phyloP scores from a whole-genome alignment of 2,888 invertebrate species.

The Protodeltote pygarga region DNA sequence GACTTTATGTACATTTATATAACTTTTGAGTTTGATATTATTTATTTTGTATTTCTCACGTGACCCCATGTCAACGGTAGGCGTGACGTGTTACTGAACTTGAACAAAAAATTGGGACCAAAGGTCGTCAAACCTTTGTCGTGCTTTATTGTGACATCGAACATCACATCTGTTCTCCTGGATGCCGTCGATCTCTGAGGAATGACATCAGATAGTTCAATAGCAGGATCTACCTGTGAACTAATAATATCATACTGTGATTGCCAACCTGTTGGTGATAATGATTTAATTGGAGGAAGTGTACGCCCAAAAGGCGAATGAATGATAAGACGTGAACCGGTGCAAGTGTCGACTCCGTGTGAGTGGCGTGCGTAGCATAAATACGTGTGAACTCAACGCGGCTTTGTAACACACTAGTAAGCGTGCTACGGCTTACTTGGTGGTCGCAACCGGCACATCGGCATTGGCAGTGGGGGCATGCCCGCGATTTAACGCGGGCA shows the following conservation, averaged over 20 bases:
- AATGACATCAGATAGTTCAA: conserved; percentile 29
- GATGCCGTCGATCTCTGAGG: conserved; percentile 35
- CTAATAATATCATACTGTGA: conserved; percentile 34
- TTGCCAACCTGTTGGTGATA: conserved; percentile 29
- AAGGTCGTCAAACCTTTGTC: conserved; percentile 35
- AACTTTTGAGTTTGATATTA: conserved; percentile 18
- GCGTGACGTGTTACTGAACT: conserved; percentile 35
- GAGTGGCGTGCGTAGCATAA: conserved; percentile 58
- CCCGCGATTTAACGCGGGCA: conserved; percentile 82
- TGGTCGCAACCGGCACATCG: conserved; percentile 82
- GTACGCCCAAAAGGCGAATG: conserved; percentile 32
- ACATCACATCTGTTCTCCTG: conserved; percentile 35
- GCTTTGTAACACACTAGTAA: conserved; percentile 70
- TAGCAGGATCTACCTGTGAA: conserved; percentile 39
- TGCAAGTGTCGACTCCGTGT: conserved; percentile 51
- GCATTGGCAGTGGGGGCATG: conserved; percentile 82
- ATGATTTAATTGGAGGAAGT: conserved; percentile 19
- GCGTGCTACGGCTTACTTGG: conserved; percentile 83
- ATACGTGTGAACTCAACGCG: conserved; percentile 51
- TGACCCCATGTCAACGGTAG: conserved; percentile 35
- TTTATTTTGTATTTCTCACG: conserved; percentile 28
- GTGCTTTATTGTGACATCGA: conserved; percentile 37
- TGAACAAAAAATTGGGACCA: conserved; percentile 32
- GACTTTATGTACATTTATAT: conserved; percentile 12
- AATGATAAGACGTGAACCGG: conserved; percentile 45